These are phyloP conservation scores for Enhydra lutris DNA, from an alignment of 2,113 vertebrate species.

Conservation along the genomic window DNA sequence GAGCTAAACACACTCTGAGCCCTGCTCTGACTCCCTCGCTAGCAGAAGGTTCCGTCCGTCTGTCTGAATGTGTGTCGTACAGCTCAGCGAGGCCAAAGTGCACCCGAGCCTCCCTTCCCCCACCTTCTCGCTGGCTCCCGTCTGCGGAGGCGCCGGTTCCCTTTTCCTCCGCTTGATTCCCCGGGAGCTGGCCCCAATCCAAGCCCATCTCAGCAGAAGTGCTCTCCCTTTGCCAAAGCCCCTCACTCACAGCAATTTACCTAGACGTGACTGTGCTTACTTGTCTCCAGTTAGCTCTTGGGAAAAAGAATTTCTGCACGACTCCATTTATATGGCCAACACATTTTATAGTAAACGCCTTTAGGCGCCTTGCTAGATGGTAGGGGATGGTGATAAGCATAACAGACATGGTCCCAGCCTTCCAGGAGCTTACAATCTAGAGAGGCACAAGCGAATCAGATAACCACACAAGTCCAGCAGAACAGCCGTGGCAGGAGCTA, in stretches of 20 bases:
- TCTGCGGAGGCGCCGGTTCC: background rate
- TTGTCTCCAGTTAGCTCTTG: background rate
- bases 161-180: background rate
- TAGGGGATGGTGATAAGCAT: background rate
- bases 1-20: background rate
- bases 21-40: background rate
- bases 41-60: background rate
- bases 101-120: background rate
- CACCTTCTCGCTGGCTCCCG: background rate
- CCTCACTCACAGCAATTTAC: background rate
- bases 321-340: background rate
- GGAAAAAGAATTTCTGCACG: background rate
- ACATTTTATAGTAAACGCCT: background rate
- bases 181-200: background rate
- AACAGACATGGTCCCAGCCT: background rate
- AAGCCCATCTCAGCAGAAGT: background rate
- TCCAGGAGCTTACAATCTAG: background rate
- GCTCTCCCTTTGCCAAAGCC: background rate
- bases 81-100: background rate
- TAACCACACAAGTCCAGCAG: no score
- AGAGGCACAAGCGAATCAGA: background rate
- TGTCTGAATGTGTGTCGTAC: background rate
- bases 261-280: background rate
- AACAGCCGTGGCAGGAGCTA: background rate
- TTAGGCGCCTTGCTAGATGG: background rate